These are phyloP conservation scores for Sterrhoptilus dennistouni DNA, from an alignment of 2,113 vertebrate genomes.

Conservation along the genomic window DNA sequence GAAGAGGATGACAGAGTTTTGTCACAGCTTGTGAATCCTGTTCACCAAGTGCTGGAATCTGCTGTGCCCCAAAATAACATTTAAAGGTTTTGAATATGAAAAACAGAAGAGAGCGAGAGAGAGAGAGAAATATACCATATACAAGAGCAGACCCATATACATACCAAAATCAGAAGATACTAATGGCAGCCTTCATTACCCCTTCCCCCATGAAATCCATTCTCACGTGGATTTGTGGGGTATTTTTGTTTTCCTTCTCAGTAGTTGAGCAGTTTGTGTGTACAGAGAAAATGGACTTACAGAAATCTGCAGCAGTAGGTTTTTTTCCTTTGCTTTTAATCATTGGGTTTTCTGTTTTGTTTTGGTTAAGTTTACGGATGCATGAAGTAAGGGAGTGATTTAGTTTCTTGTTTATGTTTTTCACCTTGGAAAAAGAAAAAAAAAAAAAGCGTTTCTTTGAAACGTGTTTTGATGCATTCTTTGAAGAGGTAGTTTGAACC, in stretches of 20 bases:
- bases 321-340: constrained; percentile 80
- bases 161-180: constrained; percentile 88
- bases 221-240: constrained; percentile 74
- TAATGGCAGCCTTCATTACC: constrained; percentile 77
- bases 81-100: constrained; percentile 78
- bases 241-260: constrained; percentile 67
- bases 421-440: constrained; percentile 64
- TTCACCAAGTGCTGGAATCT: constrained; percentile 87
- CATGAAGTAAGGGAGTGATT: constrained; percentile 82
- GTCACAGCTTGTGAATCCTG: constrained; percentile 83
- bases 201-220: constrained; percentile 71
- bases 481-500: constrained; percentile 71
- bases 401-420: constrained; percentile 74
- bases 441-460: constrained; percentile 61
- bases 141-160: constrained; percentile 82
- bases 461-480: constrained; percentile 71
- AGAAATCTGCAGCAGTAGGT: constrained; percentile 78
- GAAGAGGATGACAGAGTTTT: constrained; percentile 83
- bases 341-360: constrained; percentile 72
- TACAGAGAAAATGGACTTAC: constrained; percentile 86
- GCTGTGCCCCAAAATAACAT: constrained; percentile 84
- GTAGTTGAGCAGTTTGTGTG: constrained; percentile 86
- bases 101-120: constrained; percentile 74
- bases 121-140: constrained; percentile 74
- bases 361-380: constrained; percentile 80